Evolutionary conservation across 2,888 invertebrate species (phyloP).

Genomic region (Acanthosepion lycidas): DNA sequence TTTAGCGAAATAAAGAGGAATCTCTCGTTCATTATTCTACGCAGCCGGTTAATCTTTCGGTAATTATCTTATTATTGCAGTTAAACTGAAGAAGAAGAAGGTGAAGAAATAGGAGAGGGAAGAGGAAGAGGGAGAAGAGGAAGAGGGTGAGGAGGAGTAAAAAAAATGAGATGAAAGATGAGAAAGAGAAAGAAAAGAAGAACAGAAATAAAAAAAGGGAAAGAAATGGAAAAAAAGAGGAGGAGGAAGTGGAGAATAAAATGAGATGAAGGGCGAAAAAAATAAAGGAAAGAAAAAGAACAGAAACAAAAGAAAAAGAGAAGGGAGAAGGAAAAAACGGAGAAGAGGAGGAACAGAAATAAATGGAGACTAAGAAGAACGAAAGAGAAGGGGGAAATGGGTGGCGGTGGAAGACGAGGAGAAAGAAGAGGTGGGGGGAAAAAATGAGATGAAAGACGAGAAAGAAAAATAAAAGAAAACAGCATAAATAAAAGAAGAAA

Average conservation of each 20-base stretch:
- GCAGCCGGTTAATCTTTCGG: not conserved
- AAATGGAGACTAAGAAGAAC: not conserved
- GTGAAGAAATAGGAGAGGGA: not conserved
- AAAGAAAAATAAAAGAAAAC: not conserved
- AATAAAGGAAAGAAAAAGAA: not conserved
- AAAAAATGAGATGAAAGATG: not conserved
- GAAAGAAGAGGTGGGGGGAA: not conserved
- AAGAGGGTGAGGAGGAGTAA: not conserved
- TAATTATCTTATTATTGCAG: slow-evolving; percentile 13
- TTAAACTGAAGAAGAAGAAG: not conserved
- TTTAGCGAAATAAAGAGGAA: not conserved
- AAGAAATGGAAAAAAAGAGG: not conserved
- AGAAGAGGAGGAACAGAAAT: not conserved
- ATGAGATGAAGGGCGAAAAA: not conserved
- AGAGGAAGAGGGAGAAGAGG: not conserved
- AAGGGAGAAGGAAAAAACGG: not conserved
- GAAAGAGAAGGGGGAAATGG: not conserved
- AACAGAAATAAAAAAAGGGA: not conserved
- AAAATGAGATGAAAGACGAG: not conserved
- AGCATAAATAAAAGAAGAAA: not conserved
- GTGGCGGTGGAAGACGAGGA: not conserved
- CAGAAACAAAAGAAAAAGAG: not conserved
- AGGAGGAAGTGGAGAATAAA: not conserved
- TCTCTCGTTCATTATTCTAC: not conserved
- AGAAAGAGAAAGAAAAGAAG: not conserved